phyloP scores from a whole-genome alignment of 2,888 invertebrate species.

The Aelia acuminata region DNA sequence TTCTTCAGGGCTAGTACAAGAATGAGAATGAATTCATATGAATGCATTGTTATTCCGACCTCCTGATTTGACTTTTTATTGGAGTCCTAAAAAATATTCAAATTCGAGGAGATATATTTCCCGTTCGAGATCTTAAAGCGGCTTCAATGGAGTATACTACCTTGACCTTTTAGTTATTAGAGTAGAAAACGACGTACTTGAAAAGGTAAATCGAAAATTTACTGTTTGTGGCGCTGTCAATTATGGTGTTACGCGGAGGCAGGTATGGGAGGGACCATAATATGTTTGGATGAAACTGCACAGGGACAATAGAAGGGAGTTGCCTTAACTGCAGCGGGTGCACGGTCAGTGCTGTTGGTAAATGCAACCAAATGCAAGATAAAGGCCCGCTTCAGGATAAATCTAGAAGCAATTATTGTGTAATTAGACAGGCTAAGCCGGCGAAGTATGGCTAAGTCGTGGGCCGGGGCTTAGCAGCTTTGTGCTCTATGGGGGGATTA shows the following conservation, averaged over 20 bases:
- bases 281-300: slow-evolving; percentile 27
- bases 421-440: slow-evolving; percentile 45
- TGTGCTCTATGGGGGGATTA: neutral
- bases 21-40: no score
- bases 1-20: no score
- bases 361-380: slow-evolving; percentile 40
- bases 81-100: no score
- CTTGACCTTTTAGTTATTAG: neutral
- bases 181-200: neutral
- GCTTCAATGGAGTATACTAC: neutral
- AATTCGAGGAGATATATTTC: neutral
- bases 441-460: slow-evolving; percentile 33
- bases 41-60: no score
- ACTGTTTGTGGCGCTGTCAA: neutral
- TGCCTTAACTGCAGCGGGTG: neutral
- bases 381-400: slow-evolving; percentile 47
- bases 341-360: neutral
- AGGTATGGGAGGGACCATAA: neutral
- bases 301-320: neutral
- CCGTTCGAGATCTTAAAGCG: neutral
- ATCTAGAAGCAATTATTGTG: slow-evolving; percentile 53
- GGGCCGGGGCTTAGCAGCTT: slow-evolving; percentile 2
- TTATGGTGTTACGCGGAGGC: neutral
- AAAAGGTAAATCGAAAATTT: neutral
- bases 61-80: no score